Evolutionary conservation across 2,888 invertebrate genomes (phyloP), one percentile per base, ranked within the genome.

Genomic region (Thecophora atra): DNA sequence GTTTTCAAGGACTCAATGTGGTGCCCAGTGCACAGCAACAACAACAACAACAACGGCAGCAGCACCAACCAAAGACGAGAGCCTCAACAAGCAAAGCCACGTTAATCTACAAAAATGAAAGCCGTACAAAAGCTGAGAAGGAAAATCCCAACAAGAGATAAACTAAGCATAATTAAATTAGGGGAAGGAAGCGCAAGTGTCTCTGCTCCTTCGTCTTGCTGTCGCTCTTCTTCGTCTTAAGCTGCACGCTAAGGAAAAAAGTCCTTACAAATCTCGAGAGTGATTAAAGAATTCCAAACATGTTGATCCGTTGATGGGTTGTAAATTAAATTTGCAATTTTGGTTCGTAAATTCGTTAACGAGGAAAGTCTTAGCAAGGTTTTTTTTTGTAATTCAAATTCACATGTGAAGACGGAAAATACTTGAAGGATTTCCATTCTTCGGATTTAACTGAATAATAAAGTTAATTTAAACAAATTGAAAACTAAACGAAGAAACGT

Each of bases 131-230:
- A 60, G 13, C 5, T 24, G 19, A 58, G 28, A 69, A 60, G 44
- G 58, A 60, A 47, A 58, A 47, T 69, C 47, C 60, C 28, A 42
- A n/a, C 47, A 19, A 58, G 60, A 47, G 28, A 60, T 69, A 60
- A 71, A 65, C 64, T 1, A 6, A 37, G 64, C 15, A 56, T 65
- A 44, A 71, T 71, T 44, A 58, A 65, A 71, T 65, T 65, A 26
- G 13, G 17, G 47, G 47, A 47, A 5, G 47, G 13, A 0, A 47
- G 47, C 47, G 47, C 15, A n/a, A 15, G 47, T 17, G 47, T 17
- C 7, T 44, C 21, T 24, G 6, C n/a, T 24, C 24, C 21, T n/a
- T 19, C 56, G 21, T 21, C 56, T 19, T 15, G n/a, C 15, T 8
- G 24, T 4, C 26, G n/a, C 60, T 17, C 37, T 37, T 37, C 37